These are phyloP conservation scores for Chascanopsetta lugubris DNA, from an alignment of 2,113 vertebrate species.

Conservation along the genomic window DNA sequence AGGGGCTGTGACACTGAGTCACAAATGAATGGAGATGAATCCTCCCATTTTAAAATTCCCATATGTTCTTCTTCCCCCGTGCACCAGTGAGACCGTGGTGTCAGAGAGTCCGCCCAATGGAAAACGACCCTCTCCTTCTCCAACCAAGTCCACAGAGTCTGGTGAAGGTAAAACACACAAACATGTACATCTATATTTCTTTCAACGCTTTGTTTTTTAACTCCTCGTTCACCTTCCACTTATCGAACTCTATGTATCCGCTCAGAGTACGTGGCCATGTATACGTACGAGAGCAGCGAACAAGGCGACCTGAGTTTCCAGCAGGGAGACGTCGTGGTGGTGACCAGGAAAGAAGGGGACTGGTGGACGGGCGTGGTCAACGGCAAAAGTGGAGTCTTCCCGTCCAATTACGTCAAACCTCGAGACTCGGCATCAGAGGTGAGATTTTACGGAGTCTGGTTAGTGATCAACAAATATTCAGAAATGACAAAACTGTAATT, in stretches of 20 bases:
- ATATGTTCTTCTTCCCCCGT: background rate
- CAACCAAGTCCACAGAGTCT: slow-evolving; percentile 83
- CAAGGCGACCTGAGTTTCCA: slow-evolving; percentile 98
- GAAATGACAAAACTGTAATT: background rate
- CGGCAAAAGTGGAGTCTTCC: slow-evolving; percentile 95
- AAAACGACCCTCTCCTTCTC: slow-evolving; percentile 91
- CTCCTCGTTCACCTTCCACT: accelerated
- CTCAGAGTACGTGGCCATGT: slow-evolving; percentile 97
- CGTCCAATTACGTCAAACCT: slow-evolving; percentile 98
- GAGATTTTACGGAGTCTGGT: background rate
- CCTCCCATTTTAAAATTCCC: too few relatives aligned
- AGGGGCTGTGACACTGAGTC: too few relatives aligned
- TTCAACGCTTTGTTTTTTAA: too few relatives aligned
- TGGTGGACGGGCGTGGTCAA: slow-evolving; percentile 96
- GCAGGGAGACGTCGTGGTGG: slow-evolving; percentile 95
- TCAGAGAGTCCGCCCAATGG: slow-evolving; percentile 92
- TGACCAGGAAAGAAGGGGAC: slow-evolving; percentile 97
- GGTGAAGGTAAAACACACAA: slow-evolving; percentile 87
- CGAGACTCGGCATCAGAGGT: slow-evolving; percentile 90
- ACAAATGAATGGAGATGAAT: too few relatives aligned
- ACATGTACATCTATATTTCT: background rate
- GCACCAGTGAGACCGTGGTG: slow-evolving; percentile 85
- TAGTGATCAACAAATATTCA: background rate
- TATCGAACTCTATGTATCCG: background rate
- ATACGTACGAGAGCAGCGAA: slow-evolving; percentile 98